Percentiles rank a stretch among this genome's conserved stretches.
phyloP scores from a whole-genome alignment of 1,140 invertebrate species.

The Parasteatoda tepidariorum region DNA sequence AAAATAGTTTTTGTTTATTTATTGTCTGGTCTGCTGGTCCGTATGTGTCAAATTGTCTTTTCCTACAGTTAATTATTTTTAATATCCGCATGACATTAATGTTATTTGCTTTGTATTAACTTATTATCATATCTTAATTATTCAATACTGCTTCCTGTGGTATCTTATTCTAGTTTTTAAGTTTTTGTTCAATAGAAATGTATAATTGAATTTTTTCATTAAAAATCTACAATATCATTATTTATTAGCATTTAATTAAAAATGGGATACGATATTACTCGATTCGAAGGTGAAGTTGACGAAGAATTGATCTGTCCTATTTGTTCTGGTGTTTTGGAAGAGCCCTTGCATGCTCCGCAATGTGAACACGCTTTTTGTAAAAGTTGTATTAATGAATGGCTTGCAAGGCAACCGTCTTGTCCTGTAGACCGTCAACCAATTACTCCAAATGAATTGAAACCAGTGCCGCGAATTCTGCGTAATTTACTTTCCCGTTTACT shows the following conservation, averaged over 20 bases:
- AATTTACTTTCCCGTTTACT: slow-evolving; percentile 89
- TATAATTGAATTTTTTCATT: too few relatives aligned
- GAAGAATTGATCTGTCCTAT: slow-evolving; percentile 93
- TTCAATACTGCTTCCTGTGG: too few relatives aligned
- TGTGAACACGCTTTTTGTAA: slow-evolving; percentile 97
- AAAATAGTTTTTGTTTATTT: too few relatives aligned
- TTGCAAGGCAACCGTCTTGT: slow-evolving; percentile 90
- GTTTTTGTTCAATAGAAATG: too few relatives aligned
- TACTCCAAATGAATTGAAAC: slow-evolving; percentile 85
- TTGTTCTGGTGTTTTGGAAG: slow-evolving; percentile 89
- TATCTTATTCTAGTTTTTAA: too few relatives aligned
- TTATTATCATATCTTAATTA: too few relatives aligned
- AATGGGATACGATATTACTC: slow-evolving; percentile 90
- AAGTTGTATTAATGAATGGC: slow-evolving; percentile 94
- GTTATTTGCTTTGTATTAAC: too few relatives aligned
- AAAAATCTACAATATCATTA: too few relatives aligned
- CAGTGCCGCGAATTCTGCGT: slow-evolving; percentile 90
- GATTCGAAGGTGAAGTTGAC: slow-evolving; percentile 91
- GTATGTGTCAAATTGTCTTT: too few relatives aligned
- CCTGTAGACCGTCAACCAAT: slow-evolving; percentile 91
- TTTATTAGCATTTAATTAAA: background rate
- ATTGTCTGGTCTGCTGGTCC: too few relatives aligned
- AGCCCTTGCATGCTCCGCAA: slow-evolving; percentile 90
- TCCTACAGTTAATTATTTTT: too few relatives aligned
- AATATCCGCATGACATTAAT: too few relatives aligned